Conservation (phyloP, 2,888 invertebrate genomes). For the Philopedon plagiatum region DNA sequence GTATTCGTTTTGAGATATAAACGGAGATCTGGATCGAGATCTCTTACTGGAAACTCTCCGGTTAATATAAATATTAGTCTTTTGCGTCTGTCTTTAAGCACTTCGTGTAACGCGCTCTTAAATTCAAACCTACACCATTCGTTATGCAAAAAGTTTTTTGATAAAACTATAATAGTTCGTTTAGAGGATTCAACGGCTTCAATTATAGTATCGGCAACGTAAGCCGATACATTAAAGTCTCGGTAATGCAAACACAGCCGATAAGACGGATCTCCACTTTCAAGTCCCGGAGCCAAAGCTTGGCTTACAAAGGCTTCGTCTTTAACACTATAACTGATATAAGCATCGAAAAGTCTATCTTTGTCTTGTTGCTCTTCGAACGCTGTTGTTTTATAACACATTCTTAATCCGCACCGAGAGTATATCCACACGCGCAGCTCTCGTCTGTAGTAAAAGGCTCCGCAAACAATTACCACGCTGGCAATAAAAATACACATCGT, state of each 20-base stretch:
- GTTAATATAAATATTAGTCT: slow-evolving; percentile 91
- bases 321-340: slow-evolving; percentile 94
- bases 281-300: slow-evolving; percentile 89
- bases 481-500: slow-evolving; percentile 84
- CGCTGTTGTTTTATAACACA: slow-evolving; percentile 87
- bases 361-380: slow-evolving; percentile 87
- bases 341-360: slow-evolving; percentile 93
- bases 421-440: slow-evolving; percentile 90
- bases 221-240: slow-evolving; percentile 90
- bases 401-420: slow-evolving; percentile 86
- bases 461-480: slow-evolving; percentile 83
- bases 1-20: slow-evolving; percentile 92
- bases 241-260: slow-evolving; percentile 92
- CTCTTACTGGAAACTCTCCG: slow-evolving; percentile 90
- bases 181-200: slow-evolving; percentile 93
- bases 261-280: slow-evolving; percentile 86
- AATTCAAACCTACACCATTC: slow-evolving; percentile 96
- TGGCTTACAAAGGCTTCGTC: slow-evolving; percentile 94
- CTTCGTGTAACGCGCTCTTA: slow-evolving; percentile 92
- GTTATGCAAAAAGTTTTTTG: slow-evolving; percentile 93
- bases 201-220: slow-evolving; percentile 92
- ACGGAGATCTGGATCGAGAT: slow-evolving; percentile 91
- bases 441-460: slow-evolving; percentile 85
- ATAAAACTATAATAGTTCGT: slow-evolving; percentile 90
- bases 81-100: slow-evolving; percentile 87